Evolutionary conservation across 2,888 invertebrate genomes (phyloP).

Genomic region (Lathronympha strigana): DNA sequence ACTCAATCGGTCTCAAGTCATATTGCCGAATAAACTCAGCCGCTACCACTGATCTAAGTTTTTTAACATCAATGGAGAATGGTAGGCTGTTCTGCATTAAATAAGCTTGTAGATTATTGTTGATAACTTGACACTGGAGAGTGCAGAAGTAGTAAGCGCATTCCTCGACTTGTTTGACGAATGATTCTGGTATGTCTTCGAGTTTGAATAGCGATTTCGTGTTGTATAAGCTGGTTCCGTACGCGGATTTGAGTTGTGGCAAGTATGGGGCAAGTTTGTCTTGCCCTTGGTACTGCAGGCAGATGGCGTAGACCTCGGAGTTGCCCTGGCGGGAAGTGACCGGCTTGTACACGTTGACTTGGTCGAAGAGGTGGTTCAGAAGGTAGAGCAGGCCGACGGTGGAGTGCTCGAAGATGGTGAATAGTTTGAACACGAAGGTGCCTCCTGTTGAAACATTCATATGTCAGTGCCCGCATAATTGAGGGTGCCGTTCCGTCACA

Average conservation of each 20-base stretch:
- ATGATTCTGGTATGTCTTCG: constrained; percentile 84
- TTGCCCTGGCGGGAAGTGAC: constrained; percentile 97
- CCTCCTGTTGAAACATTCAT: constrained; percentile 83
- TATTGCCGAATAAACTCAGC: constrained; percentile 85
- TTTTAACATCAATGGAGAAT: constrained; percentile 71
- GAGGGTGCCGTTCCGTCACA: too few relatives aligned
- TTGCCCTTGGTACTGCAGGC: constrained; percentile 84
- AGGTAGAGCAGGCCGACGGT: constrained; percentile 92
- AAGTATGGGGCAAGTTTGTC: constrained; percentile 69
- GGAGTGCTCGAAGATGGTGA: constrained; percentile 94
- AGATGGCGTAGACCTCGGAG: constrained; percentile 95
- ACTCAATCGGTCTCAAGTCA: constrained; percentile 79
- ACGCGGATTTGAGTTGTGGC: constrained; percentile 67
- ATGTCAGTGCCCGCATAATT: not conserved
- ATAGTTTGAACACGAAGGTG: constrained; percentile 93
- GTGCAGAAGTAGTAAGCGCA: constrained; percentile 87
- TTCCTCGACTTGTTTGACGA: constrained; percentile 86
- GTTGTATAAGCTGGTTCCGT: constrained; percentile 71
- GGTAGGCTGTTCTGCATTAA: constrained; percentile 74
- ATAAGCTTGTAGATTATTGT: constrained; percentile 87
- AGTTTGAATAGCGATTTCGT: constrained; percentile 84
- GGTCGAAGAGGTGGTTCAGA: constrained; percentile 88
- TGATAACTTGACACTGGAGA: constrained; percentile 87
- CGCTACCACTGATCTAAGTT: constrained; percentile 78
- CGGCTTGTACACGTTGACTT: constrained; percentile 93